Evolutionary conservation across 2,113 vertebrate genomes (phyloP), one percentile per base, ranked within the genome.

Genomic region (Lanius collurio): DNA sequence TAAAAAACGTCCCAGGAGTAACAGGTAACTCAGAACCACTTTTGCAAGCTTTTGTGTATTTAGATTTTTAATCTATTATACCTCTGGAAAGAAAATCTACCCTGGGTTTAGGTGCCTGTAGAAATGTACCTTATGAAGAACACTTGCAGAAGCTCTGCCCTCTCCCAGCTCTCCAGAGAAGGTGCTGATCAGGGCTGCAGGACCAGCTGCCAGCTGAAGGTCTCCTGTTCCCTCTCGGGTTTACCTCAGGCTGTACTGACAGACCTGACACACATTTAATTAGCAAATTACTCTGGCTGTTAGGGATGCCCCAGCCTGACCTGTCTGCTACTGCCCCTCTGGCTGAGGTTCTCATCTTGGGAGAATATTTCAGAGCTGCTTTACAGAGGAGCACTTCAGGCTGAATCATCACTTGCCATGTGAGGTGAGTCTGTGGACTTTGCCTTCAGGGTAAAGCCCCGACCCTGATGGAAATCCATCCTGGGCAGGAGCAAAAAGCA

Each of bases 371-470:
- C 60, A 31, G 69, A 81, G 35, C 39, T 91, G 56, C 52, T 87
- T n/a, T 59, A 7, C 17, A 50, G 56, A 9, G 1, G 2, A 88
- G 53, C 42, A 7, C 15, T 42, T 74, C 33, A 33, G 22, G n/a
- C 62, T 68, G 59, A 82, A 75, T n/a, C 14, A 4, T 33, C 56
- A 2, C 28, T 7, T 26, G 27, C 42, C 10, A 0, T 1, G 0
- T 0, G 1, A 57, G 24, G 59, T 3, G 20, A 64, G 59, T 2
- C 55, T 30, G 33, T 0, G 2, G 52, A 20, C 26, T 31, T 53
- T 39, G 30, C 35, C 44, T 67, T 13, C 44, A 26, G 31, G 62
- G 15, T 6, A 33, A 6, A 57, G 46, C 24, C 44, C 21, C 22
- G 52, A 35, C 41, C 27, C 47, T 5, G 56, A 28, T 30, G 23